Conservation (phyloP, 2,113 vertebrate genomes). For the Drymodes brunneopygia region DNA sequence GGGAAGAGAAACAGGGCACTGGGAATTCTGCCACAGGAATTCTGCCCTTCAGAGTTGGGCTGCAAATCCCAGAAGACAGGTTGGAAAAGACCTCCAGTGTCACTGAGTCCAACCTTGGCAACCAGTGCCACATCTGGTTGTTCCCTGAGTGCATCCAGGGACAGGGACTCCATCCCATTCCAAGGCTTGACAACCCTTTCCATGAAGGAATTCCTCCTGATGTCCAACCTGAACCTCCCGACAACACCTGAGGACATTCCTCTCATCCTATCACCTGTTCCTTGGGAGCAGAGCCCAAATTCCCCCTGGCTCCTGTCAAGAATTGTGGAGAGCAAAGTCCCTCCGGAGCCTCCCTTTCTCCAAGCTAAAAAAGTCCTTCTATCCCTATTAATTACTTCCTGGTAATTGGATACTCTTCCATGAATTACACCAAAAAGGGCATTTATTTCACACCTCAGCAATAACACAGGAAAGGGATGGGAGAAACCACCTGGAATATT, state of each 20-base stretch:
- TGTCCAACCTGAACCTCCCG: neutral
- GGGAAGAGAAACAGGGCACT: neutral
- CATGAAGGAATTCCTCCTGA: neutral
- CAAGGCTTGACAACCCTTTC: neutral
- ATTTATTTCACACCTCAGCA: neutral
- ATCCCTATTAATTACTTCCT: neutral
- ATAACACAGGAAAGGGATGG: neutral
- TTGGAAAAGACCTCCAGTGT: neutral
- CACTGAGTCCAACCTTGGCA: accelerated
- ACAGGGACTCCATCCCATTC: neutral
- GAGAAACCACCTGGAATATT: neutral
- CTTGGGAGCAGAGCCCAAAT: neutral
- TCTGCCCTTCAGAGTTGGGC: neutral
- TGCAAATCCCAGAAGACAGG: neutral
- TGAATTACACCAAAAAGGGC: neutral
- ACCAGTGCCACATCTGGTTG: neutral
- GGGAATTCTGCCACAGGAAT: neutral
- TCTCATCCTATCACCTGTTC: no score
- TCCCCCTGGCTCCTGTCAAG: no score
- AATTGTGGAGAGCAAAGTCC: neutral
- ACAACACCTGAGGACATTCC: neutral
- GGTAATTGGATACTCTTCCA: neutral
- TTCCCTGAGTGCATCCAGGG: neutral
- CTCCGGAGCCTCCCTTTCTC: neutral
- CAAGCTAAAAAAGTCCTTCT: neutral